phyloP scores from a whole-genome alignment of 2,888 invertebrate species.

The Melanargia galathea region DNA sequence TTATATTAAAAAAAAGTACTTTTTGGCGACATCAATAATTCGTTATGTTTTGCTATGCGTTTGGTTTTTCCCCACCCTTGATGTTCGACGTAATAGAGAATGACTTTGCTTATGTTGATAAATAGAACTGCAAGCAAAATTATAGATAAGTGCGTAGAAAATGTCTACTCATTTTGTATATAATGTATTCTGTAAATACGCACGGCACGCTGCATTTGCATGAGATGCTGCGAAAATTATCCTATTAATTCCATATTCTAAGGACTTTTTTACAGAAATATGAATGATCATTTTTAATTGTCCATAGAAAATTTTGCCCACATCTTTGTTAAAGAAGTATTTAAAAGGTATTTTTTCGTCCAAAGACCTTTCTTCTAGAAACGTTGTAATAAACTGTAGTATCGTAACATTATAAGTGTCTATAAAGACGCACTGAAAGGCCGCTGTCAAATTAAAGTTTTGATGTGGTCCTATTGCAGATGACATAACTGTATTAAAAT shows the following conservation, averaged over 20 bases:
- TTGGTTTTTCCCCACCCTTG: neutral
- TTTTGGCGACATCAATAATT: neutral
- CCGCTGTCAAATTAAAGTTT: too few species aligned
- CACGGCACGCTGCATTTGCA: neutral
- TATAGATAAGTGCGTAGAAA: neutral
- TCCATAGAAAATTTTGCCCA: neutral
- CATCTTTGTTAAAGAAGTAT: neutral
- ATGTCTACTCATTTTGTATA: neutral
- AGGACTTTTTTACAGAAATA: neutral
- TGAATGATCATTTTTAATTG: too few species aligned
- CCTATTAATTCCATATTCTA: neutral
- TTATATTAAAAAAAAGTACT: neutral
- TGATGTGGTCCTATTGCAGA: too few species aligned
- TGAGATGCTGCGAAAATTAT: neutral
- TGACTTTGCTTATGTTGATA: neutral
- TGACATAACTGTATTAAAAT: neutral
- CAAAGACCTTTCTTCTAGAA: neutral
- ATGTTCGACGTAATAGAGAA: neutral
- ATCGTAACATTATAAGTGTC: neutral
- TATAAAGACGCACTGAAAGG: too few species aligned
- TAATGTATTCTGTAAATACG: neutral
- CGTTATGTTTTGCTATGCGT: neutral
- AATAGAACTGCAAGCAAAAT: neutral
- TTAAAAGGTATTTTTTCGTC: neutral
- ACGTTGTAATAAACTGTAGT: conserved; percentile 3